phyloP scores from a whole-genome alignment of 1,140 invertebrate genomes.

The Nasonia vitripennis region DNA sequence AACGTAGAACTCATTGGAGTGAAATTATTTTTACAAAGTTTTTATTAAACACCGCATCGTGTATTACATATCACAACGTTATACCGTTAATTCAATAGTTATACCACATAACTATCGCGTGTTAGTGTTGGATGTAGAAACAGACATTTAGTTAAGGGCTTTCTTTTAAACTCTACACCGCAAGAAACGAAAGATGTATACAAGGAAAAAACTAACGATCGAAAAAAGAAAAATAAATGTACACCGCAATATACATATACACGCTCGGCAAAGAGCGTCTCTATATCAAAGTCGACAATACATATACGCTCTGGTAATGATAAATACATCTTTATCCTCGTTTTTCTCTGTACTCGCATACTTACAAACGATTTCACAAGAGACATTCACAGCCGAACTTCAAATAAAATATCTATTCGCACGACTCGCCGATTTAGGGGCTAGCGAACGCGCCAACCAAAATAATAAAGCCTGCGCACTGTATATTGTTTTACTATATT shows the following conservation, averaged over 20 bases:
- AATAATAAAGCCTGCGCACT: conserved; percentile 50
- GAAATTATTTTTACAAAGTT: conserved; percentile 65
- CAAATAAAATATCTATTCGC: conserved; percentile 57
- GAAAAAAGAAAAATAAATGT: conserved; percentile 10
- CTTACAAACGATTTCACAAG: conserved; percentile 36
- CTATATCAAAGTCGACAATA: conserved; percentile 23
- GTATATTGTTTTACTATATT: conserved; percentile 44
- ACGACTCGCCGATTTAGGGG: background rate
- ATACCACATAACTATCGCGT: conserved; percentile 28
- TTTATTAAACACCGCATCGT: conserved; percentile 72
- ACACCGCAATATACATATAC: conserved; percentile 63
- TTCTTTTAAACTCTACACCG: conserved; percentile 2
- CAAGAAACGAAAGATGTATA: conserved; percentile 1
- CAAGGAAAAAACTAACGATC: background rate
- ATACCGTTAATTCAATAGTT: conserved; percentile 40
- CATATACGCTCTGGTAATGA: conserved; percentile 51
- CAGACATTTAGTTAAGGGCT: conserved; percentile 9
- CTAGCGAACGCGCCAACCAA: conserved; percentile 29
- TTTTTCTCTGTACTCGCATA: background rate
- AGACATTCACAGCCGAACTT: conserved; percentile 61
- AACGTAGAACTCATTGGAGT: background rate
- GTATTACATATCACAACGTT: conserved; percentile 61
- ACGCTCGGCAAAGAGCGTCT: background rate
- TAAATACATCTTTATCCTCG: conserved; percentile 49
- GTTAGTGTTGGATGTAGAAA: conserved; percentile 42